A percentile compares a stretch with the other conserved stretches of the same genome.
These are phyloP conservation scores for Petrocephalus schoutedeni DNA, from an alignment of 2,797 vertebrate genomes.

Conservation along the genomic window DNA sequence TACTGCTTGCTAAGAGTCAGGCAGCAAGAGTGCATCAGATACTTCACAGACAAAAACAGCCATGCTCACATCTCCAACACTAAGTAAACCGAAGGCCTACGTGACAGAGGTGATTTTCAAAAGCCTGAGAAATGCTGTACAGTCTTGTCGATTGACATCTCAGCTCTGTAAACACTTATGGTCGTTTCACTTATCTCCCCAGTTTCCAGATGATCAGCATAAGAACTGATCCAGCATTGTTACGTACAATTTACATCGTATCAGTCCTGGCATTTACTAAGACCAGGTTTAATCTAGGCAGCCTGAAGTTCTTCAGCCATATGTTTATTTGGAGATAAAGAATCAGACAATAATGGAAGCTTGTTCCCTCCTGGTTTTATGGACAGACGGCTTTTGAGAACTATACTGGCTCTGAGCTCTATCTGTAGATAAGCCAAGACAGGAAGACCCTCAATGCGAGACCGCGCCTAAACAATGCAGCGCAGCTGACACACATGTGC, in stretches of 20 bases:
- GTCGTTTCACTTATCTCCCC: constrained; percentile 9
- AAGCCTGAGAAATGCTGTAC: not conserved
- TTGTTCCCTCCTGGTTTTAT: constrained; percentile 18
- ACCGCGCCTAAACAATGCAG: constrained; percentile 12
- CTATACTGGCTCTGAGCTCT: constrained; percentile 14
- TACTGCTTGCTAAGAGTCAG: not conserved
- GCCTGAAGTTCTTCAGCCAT: constrained; percentile 3
- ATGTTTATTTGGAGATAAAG: constrained; percentile 30
- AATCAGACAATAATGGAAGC: constrained; percentile 13
- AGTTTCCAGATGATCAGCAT: not conserved
- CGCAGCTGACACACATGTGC: constrained; percentile 18
- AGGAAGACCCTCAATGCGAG: not conserved
- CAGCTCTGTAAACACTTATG: constrained; percentile 14
- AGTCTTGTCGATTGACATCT: not conserved
- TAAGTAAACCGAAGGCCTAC: not conserved
- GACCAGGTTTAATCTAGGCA: constrained; percentile 8
- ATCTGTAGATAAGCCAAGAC: constrained; percentile 21
- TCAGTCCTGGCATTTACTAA: constrained; percentile 31
- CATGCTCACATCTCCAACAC: not conserved
- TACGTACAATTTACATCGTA: constrained; percentile 8
- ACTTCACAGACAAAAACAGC: not conserved
- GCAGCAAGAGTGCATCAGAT: not conserved
- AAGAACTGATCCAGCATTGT: constrained; percentile 6
- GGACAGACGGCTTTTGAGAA: constrained; percentile 22
- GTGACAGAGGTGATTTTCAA: not conserved